phyloP scores from a whole-genome alignment of 2,888 invertebrate species.

The Eupithecia pulchellata region DNA sequence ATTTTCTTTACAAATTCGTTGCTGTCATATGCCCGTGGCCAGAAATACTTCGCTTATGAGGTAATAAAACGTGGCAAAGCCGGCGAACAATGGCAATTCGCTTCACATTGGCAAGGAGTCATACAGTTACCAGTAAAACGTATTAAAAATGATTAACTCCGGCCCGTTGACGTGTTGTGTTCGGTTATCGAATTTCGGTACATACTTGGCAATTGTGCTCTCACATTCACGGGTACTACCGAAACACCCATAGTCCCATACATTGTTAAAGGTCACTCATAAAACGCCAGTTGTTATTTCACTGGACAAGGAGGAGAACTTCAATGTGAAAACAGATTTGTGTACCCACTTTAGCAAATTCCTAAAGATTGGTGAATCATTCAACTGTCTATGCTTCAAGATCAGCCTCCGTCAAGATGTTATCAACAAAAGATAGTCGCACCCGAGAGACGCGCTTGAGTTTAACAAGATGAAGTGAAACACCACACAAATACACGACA shows the following conservation, averaged over 20 bases:
- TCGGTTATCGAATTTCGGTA: slow-evolving; percentile 75
- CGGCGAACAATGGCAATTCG: slow-evolving; percentile 75
- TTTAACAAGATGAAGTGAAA: slow-evolving; percentile 42
- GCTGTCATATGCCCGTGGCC: slow-evolving; percentile 45
- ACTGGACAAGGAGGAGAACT: background rate
- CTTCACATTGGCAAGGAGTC: slow-evolving; percentile 59
- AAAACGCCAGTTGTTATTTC: slow-evolving; percentile 13
- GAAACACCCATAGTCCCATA: slow-evolving; percentile 19
- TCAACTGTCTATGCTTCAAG: background rate
- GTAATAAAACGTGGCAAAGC: slow-evolving; percentile 63
- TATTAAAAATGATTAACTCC: slow-evolving; percentile 81
- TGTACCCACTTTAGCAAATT: background rate
- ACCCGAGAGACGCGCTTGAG: slow-evolving; percentile 2
- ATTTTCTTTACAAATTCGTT: slow-evolving; percentile 39
- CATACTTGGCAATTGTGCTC: slow-evolving; percentile 51
- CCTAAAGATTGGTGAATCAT: slow-evolving; percentile 4
- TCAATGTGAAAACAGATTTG: slow-evolving; percentile 1
- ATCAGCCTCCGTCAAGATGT: slow-evolving; percentile 9
- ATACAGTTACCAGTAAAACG: slow-evolving; percentile 67
- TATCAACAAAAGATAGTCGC: slow-evolving; percentile 9
- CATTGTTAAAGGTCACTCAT: slow-evolving; percentile 20
- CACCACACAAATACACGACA: no score
- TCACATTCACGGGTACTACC: slow-evolving; percentile 29
- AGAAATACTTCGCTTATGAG: slow-evolving; percentile 51
- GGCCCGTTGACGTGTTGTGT: slow-evolving; percentile 81